phyloP scores from a whole-genome alignment of 2,113 vertebrate species.

The Callospermophilus lateralis region DNA sequence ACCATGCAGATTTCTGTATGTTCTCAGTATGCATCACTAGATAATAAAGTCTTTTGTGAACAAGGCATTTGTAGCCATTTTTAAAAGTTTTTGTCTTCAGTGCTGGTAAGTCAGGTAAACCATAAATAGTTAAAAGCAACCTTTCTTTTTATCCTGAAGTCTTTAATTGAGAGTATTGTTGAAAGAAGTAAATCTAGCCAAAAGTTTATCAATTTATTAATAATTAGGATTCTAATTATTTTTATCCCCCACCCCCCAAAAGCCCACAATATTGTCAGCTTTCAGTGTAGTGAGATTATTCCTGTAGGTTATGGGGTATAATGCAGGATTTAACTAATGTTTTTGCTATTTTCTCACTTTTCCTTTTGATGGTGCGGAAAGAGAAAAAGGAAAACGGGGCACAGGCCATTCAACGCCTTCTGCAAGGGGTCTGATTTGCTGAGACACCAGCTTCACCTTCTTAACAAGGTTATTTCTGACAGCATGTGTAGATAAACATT shows the following conservation, averaged over 20 bases:
- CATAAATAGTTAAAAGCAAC: constrained; percentile 81
- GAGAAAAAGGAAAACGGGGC: constrained; percentile 94
- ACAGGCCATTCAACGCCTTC: constrained; percentile 93
- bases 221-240: constrained; percentile 83
- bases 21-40: constrained; percentile 94
- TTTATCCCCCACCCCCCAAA: constrained; percentile 58
- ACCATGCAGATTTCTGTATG: constrained; percentile 93
- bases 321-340: constrained; percentile 93
- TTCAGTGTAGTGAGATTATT: constrained; percentile 90
- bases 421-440: constrained; percentile 94
- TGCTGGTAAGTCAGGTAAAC: constrained; percentile 91
- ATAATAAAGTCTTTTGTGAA: constrained; percentile 96
- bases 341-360: constrained; percentile 97
- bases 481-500: constrained; percentile 97
- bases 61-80: constrained; percentile 93
- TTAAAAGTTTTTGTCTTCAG: constrained; percentile 91
- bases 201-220: constrained; percentile 72
- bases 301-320: constrained; percentile 86
- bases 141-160: constrained; percentile 85
- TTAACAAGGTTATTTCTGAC: constrained; percentile 96
- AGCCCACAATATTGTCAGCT: constrained; percentile 86
- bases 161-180: constrained; percentile 84
- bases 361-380: constrained; percentile 96
- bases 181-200: constrained; percentile 80
- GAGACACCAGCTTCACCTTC: constrained; percentile 95